Conservation (phyloP, 2,888 invertebrate species). For the Thyatira batis region DNA sequence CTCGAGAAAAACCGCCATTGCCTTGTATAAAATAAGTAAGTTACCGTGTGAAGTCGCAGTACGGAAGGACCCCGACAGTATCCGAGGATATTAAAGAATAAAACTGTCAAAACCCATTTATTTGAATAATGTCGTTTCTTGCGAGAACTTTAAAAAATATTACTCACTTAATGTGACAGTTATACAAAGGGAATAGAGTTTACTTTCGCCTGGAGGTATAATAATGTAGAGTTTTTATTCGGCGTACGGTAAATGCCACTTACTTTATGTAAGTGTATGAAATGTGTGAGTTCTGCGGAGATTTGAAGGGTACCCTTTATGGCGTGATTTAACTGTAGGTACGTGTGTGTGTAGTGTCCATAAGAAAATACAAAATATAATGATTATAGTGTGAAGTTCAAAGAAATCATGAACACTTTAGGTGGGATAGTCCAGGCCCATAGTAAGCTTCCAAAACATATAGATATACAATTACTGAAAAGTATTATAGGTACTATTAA, state of each 20-base stretch:
- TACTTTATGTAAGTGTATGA: slow-evolving; percentile 37
- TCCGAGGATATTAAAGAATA: slow-evolving; percentile 61
- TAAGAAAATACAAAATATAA: not conserved
- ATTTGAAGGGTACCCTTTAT: slow-evolving; percentile 33
- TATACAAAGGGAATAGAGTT: slow-evolving; percentile 7
- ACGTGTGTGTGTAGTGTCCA: not conserved
- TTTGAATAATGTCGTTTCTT: slow-evolving; percentile 61
- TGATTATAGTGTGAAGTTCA: too few species aligned
- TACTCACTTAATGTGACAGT: slow-evolving; percentile 5
- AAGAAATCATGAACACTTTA: too few species aligned
- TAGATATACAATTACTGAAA: too few species aligned
- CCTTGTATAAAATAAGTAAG: too few species aligned
- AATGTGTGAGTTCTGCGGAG: slow-evolving; percentile 24
- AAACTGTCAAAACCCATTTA: slow-evolving; percentile 74
- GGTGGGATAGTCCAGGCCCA: too few species aligned
- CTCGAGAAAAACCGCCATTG: too few species aligned
- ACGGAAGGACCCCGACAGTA: slow-evolving; percentile 20
- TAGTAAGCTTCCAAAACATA: too few species aligned
- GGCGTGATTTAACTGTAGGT: slow-evolving; percentile 5
- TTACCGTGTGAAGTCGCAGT: slow-evolving; percentile 6
- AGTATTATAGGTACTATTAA: too few species aligned
- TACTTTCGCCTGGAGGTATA: slow-evolving; percentile 10
- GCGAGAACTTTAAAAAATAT: slow-evolving; percentile 21
- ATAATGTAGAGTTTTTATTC: slow-evolving; percentile 40
- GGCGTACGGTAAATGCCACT: slow-evolving; percentile 55